Evolutionary conservation across 2,888 invertebrate species (phyloP).

Genomic region (Nyleta sp.): DNA sequence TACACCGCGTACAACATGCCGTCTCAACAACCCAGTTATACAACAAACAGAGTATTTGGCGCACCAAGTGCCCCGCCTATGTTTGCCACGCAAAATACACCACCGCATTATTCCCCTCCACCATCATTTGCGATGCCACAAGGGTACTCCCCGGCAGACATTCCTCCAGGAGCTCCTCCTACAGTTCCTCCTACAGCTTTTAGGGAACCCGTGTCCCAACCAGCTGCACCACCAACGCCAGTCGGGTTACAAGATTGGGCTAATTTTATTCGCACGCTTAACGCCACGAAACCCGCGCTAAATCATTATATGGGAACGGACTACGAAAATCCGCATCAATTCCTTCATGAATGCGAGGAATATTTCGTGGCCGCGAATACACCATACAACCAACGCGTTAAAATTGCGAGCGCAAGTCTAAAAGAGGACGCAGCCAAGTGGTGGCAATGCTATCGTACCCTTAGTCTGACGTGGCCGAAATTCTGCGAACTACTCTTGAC

Average conservation of each 20-base stretch:
- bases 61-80: no score
- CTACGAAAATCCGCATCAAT: background rate
- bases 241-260: background rate
- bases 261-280: slow-evolving; percentile 1
- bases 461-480: slow-evolving; percentile 27
- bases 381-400: background rate
- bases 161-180: no score
- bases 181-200: no score
- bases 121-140: no score
- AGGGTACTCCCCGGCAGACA: no score
- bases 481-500: slow-evolving; percentile 15
- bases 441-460: slow-evolving; percentile 16
- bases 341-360: background rate
- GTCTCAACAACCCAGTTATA: no score
- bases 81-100: no score
- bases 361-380: background rate
- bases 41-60: no score
- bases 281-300: background rate
- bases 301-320: no score
- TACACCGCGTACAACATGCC: no score
- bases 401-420: background rate
- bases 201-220: no score
- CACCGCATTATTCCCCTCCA: no score
- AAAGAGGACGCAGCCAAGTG: slow-evolving; percentile 21
- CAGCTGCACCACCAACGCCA: background rate